Percentiles rank a stretch among this genome's conserved stretches.
phyloP scores from a whole-genome alignment of 2,888 invertebrate genomes.

The Sicus ferrugineus region DNA sequence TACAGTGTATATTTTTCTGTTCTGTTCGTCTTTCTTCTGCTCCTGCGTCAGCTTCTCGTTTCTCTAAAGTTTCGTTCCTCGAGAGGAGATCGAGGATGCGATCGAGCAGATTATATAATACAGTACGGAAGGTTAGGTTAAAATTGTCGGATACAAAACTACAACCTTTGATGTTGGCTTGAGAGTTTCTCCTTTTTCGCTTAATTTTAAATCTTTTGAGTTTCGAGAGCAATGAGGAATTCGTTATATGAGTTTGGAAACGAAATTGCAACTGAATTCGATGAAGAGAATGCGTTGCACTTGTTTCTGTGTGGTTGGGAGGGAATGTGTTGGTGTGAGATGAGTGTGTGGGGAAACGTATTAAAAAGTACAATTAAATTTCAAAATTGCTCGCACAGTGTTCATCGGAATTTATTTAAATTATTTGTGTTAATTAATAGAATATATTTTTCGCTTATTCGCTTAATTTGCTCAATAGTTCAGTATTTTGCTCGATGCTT shows the following conservation, averaged over 20 bases:
- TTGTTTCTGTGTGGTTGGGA: too few relatives aligned
- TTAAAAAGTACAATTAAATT: not conserved
- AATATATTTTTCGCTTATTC: too few relatives aligned
- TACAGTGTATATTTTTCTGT: not conserved
- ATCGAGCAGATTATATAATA: conserved; percentile 5
- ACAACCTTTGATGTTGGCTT: conserved; percentile 32
- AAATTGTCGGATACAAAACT: conserved; percentile 32
- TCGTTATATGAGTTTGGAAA: not conserved
- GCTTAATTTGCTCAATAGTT: too few relatives aligned
- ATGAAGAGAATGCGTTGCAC: not conserved
- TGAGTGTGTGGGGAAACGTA: not conserved
- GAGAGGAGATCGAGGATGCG: not conserved
- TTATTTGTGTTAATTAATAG: too few relatives aligned
- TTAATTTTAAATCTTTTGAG: not conserved
- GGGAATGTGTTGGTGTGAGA: not conserved
- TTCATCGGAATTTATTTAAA: not conserved
- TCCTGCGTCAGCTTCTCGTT: conserved; percentile 3
- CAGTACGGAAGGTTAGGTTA: conserved; percentile 29
- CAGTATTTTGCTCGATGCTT: too few relatives aligned
- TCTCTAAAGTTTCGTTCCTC: conserved; percentile 1
- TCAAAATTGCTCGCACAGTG: too few relatives aligned
- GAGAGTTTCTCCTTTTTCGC: conserved; percentile 18
- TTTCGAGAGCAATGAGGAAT: not conserved
- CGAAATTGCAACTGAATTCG: not conserved
- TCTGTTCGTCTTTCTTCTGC: not conserved